Conservation (phyloP, 2,888 invertebrate species). For the Bellardia bayeri region DNA sequence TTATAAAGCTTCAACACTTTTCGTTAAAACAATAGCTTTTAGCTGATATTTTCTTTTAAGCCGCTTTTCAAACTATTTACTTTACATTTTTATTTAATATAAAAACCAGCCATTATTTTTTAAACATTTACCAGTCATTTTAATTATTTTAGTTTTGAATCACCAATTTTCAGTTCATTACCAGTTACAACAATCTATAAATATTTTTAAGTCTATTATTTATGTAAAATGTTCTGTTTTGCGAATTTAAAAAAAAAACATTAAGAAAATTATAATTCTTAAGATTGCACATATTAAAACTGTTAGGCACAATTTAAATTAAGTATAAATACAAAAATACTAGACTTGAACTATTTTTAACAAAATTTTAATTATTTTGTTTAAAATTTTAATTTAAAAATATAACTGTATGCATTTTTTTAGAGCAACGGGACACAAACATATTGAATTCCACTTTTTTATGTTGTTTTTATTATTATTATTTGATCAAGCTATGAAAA, state of each 20-base stretch:
- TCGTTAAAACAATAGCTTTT: no score
- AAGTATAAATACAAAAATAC: slow-evolving; percentile 45
- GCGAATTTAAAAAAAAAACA: neutral
- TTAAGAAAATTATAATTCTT: slow-evolving; percentile 37
- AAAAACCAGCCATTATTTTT: slow-evolving; percentile 37
- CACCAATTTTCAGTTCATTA: neutral
- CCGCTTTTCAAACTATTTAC: neutral
- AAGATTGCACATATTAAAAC: slow-evolving; percentile 71
- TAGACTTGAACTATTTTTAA: slow-evolving; percentile 9
- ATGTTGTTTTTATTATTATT: neutral
- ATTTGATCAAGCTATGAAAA: slow-evolving; percentile 29
- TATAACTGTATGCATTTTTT: slow-evolving; percentile 40
- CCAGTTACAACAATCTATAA: neutral
- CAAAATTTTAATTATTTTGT: slow-evolving; percentile 33
- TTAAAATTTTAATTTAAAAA: slow-evolving; percentile 33
- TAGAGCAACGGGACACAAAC: slow-evolving; percentile 52
- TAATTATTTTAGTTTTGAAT: neutral
- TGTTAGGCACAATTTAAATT: slow-evolving; percentile 72
- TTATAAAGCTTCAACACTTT: no score
- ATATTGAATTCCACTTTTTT: slow-evolving; percentile 45
- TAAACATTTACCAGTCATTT: neutral
- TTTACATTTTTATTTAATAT: neutral
- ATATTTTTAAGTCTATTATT: slow-evolving; percentile 9
- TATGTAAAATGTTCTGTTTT: slow-evolving; percentile 22
- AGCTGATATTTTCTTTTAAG: no score